A percentile compares a stretch with the other conserved stretches of the same genome.
phyloP scores from a whole-genome alignment of 2,113 vertebrate genomes.

The Hoplias malabaricus region DNA sequence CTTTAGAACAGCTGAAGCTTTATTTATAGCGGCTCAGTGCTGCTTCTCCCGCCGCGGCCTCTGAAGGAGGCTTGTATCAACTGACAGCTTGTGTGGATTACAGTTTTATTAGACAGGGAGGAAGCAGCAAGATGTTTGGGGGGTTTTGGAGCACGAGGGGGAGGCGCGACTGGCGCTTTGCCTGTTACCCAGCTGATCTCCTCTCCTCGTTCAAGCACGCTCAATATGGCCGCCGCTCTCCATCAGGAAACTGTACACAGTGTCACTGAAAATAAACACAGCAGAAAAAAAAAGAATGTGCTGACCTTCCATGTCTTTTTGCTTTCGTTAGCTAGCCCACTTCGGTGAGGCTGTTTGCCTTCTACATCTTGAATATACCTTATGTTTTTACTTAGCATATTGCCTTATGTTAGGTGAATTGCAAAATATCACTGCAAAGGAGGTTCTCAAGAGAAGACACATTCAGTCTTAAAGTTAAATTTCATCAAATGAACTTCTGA shows the following conservation, averaged over 20 bases:
- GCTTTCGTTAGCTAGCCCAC: too few species aligned
- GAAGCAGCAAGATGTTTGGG: conserved; percentile 78
- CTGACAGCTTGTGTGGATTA: conserved; percentile 83
- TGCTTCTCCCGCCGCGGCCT: conserved; percentile 65
- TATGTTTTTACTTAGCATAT: too few species aligned
- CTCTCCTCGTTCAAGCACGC: conserved; percentile 61
- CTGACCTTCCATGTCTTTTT: conserved; percentile 14
- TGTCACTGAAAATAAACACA: conserved; percentile 48
- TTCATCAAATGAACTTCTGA: too few species aligned
- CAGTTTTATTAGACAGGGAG: conserved; percentile 76
- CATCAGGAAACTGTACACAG: conserved; percentile 43
- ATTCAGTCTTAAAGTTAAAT: too few species aligned
- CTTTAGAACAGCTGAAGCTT: conserved; percentile 67
- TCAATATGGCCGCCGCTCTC: conserved; percentile 71
- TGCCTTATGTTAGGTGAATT: too few species aligned
- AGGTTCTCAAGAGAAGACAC: too few species aligned
- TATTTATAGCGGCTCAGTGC: conserved; percentile 70
- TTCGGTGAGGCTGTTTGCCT: too few species aligned
- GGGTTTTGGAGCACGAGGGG: conserved; percentile 70
- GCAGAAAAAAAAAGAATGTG: neutral
- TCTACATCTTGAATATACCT: too few species aligned
- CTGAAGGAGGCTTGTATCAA: conserved; percentile 78
- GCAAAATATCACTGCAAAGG: too few species aligned
- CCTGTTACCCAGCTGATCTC: conserved; percentile 70
- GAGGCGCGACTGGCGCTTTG: conserved; percentile 65